Evolutionary conservation across 2,888 invertebrate species (phyloP).

Genomic region (Thysanoteuthis rhombus): DNA sequence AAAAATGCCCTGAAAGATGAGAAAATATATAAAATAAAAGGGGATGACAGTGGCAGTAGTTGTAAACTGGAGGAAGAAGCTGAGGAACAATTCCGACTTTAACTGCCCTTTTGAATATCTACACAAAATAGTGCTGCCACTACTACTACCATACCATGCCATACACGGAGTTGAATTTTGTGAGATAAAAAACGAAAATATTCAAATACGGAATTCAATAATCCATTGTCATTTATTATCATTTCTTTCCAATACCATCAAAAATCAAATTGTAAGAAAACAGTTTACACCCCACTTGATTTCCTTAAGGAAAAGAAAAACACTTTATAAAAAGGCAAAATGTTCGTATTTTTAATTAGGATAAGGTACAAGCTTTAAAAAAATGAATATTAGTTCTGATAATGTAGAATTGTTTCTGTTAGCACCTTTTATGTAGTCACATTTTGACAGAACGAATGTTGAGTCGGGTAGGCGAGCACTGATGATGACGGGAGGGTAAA

Average conservation of each 20-base stretch:
- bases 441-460: background rate
- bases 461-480: background rate
- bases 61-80: background rate
- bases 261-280: background rate
- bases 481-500: background rate
- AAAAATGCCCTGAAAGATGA: background rate
- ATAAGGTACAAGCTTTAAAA: background rate
- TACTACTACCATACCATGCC: background rate
- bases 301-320: background rate
- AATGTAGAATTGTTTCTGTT: background rate
- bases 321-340: background rate
- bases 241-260: background rate
- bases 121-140: background rate
- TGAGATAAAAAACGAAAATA: background rate
- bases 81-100: background rate
- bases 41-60: background rate
- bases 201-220: background rate
- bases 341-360: background rate
- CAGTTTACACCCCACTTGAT: background rate
- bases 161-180: background rate
- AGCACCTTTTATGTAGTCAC: background rate
- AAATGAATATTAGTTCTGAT: too few species aligned
- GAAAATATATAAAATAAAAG: background rate
- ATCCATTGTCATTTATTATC: too few species aligned
- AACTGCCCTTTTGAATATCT: conserved; percentile 12